Percentiles rank a stretch among this genome's conserved stretches.
Evolutionary conservation across 1,140 invertebrate species (phyloP).

Genomic region (Pseudomyrmex dendroicus): DNA sequence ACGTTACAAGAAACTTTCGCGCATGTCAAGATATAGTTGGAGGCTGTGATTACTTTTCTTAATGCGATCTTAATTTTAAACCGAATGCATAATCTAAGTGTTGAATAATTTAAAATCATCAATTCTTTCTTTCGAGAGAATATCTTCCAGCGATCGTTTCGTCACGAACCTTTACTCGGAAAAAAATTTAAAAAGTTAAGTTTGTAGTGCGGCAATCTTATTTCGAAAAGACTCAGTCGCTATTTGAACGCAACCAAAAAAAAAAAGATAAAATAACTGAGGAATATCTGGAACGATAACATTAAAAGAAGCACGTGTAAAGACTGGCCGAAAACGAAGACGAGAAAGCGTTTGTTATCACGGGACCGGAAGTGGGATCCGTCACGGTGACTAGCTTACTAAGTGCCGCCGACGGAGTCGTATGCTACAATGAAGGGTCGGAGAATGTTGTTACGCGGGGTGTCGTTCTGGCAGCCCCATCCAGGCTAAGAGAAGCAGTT

Average conservation of each 20-base stretch:
- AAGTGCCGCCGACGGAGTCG: slow-evolving; percentile 82
- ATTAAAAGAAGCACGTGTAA: background rate
- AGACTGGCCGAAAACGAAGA: background rate
- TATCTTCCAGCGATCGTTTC: background rate
- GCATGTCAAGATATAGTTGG: slow-evolving; percentile 67
- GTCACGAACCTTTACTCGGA: background rate
- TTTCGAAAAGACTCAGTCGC: background rate
- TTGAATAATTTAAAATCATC: slow-evolving; percentile 12
- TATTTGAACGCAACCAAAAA: background rate
- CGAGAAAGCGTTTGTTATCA: background rate
- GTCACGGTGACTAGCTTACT: slow-evolving; percentile 83
- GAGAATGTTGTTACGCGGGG: slow-evolving; percentile 79
- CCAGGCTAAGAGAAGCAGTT: slow-evolving; percentile 76
- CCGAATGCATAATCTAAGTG: slow-evolving; percentile 11
- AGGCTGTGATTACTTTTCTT: slow-evolving; percentile 32
- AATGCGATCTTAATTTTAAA: slow-evolving; percentile 18
- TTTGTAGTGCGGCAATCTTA: background rate
- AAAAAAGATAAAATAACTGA: background rate
- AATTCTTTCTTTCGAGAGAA: slow-evolving; percentile 1
- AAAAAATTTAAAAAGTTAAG: background rate
- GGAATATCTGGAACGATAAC: background rate
- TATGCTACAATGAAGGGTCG: slow-evolving; percentile 84
- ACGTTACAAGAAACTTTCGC: slow-evolving; percentile 60
- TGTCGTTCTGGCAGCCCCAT: slow-evolving; percentile 80
- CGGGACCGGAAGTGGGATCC: slow-evolving; percentile 76